A percentile compares a stretch with the other conserved stretches of the same genome.
These are phyloP conservation scores for Seira sanloemensis DNA, from an alignment of 2,888 invertebrate species.

Conservation along the genomic window DNA sequence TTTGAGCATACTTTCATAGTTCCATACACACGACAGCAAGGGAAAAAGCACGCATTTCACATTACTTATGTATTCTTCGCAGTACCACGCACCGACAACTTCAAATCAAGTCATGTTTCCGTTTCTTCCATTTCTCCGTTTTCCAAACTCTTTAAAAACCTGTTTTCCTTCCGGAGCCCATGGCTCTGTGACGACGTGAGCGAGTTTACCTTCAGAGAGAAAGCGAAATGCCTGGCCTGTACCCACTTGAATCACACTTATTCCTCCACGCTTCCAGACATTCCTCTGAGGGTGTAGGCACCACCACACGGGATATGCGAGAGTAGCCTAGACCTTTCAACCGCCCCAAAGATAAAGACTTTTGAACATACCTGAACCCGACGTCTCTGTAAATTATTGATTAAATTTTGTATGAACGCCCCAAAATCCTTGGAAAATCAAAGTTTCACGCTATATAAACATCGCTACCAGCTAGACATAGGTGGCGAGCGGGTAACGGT, in stretches of 20 bases:
- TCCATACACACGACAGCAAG: not conserved
- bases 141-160: not conserved
- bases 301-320: too few relatives aligned
- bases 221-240: too few relatives aligned
- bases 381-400: constrained; percentile 52
- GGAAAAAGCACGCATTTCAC: not conserved
- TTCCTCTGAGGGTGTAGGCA: too few relatives aligned
- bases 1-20: too few relatives aligned
- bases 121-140: not conserved
- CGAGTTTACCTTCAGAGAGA: not conserved
- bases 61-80: not conserved
- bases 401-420: constrained; percentile 25
- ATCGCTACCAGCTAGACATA: not conserved
- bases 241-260: too few relatives aligned
- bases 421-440: constrained; percentile 30
- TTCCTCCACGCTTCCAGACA: too few relatives aligned
- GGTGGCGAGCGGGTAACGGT: not conserved
- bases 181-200: not conserved
- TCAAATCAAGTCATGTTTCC: constrained; percentile 4
- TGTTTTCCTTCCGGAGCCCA: not conserved
- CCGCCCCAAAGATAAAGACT: not conserved
- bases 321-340: not conserved
- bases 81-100: constrained; percentile 4
- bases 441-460: constrained; percentile 1
- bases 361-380: constrained; percentile 42